These are phyloP conservation scores for Rhinogobio ventralis DNA, from an alignment of 2,797 vertebrate species.

Conservation along the genomic window DNA sequence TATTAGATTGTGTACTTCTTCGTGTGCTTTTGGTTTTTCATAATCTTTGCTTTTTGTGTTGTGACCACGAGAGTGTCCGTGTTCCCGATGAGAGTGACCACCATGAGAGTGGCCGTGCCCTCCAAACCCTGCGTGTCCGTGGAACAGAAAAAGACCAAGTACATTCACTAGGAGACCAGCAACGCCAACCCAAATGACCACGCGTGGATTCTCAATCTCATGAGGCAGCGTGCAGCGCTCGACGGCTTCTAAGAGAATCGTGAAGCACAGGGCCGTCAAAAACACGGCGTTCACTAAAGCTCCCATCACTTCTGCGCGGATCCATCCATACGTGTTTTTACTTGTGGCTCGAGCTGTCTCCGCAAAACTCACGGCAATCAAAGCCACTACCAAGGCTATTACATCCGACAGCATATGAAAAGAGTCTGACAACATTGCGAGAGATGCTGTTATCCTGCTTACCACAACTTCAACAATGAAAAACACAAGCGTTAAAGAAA, in stretches of 20 bases:
- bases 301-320: constrained; percentile 87
- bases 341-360: constrained; percentile 80
- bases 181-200: constrained; percentile 82
- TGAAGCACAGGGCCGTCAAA: constrained; percentile 85
- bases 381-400: constrained; percentile 83
- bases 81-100: constrained; percentile 62
- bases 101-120: constrained; percentile 60
- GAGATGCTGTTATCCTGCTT: constrained; percentile 81
- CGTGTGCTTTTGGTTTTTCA: constrained; percentile 69
- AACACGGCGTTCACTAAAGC: constrained; percentile 87
- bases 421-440: constrained; percentile 87
- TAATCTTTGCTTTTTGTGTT: constrained; percentile 58
- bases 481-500: constrained; percentile 83
- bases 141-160: constrained; percentile 82
- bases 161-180: constrained; percentile 84
- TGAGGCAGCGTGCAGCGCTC: constrained; percentile 85
- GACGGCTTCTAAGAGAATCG: constrained; percentile 84
- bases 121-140: constrained; percentile 70
- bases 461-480: constrained; percentile 87
- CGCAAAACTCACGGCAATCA: constrained; percentile 84
- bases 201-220: constrained; percentile 82
- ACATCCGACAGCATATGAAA: constrained; percentile 90
- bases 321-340: constrained; percentile 88
- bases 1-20: constrained; percentile 83
- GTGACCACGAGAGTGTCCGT: constrained; percentile 13